Conservation (phyloP, 2,888 invertebrate genomes). For the Epicampocera succincta region DNA sequence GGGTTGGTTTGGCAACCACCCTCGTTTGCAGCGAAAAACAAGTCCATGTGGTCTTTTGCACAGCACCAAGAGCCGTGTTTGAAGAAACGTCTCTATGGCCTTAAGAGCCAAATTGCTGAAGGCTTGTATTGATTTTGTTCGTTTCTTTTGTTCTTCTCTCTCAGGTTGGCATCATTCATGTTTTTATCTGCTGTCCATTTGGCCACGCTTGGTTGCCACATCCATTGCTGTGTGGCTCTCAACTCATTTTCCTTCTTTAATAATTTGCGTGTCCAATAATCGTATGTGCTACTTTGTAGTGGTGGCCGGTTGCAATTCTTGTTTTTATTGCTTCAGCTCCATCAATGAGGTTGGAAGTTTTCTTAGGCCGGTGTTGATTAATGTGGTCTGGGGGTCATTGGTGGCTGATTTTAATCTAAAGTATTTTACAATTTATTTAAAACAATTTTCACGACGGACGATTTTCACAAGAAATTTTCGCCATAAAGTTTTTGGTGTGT, state of each 20-base stretch:
- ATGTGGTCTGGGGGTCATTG: constrained; percentile 65
- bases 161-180: constrained; percentile 60
- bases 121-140: constrained; percentile 33
- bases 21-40: constrained; percentile 48
- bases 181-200: constrained; percentile 48
- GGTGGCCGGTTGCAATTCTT: background rate
- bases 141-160: constrained; percentile 6
- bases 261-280: constrained; percentile 69
- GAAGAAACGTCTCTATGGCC: constrained; percentile 32
- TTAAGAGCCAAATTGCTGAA: constrained; percentile 24
- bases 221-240: background rate
- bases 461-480: too few relatives aligned
- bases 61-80: constrained; percentile 9
- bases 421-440: constrained; percentile 44
- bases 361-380: constrained; percentile 58
- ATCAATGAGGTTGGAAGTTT: constrained; percentile 15
- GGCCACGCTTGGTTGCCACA: constrained; percentile 30
- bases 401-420: constrained; percentile 63
- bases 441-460: background rate
- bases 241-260: constrained; percentile 42
- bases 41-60: constrained; percentile 44
- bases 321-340: constrained; percentile 2
- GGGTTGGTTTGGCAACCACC: background rate
- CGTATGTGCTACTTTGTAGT: constrained; percentile 69
- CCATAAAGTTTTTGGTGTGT: too few relatives aligned